phyloP scores from a whole-genome alignment of 2,888 invertebrate species.

The Xestia ashworthii region DNA sequence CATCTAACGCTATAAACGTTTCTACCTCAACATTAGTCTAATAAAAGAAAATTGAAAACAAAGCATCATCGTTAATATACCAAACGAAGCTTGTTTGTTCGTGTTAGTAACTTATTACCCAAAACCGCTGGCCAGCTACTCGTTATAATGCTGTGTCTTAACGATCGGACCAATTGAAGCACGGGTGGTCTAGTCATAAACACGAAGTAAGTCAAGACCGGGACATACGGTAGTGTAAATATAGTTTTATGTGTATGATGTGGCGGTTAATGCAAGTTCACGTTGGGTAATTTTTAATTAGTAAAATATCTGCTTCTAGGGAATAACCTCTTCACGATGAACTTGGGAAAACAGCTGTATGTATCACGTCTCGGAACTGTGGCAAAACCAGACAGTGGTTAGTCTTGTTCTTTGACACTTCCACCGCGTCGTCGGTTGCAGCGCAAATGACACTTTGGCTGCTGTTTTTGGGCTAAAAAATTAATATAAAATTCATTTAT shows the following conservation, averaged over 20 bases:
- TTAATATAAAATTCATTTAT: too few species aligned
- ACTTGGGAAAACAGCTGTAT: neutral
- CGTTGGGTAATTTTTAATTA: constrained; percentile 36
- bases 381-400: neutral
- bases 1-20: neutral
- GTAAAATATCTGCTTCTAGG: neutral
- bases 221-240: constrained; percentile 72
- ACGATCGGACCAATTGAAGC: constrained; percentile 80
- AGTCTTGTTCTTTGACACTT: too few species aligned
- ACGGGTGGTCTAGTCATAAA: constrained; percentile 83
- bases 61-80: constrained; percentile 54
- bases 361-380: neutral
- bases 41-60: constrained; percentile 61
- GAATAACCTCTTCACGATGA: neutral
- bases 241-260: constrained; percentile 73
- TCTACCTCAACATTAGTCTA: neutral
- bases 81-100: constrained; percentile 48
- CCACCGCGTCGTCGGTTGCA: too few species aligned
- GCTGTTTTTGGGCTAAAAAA: too few species aligned
- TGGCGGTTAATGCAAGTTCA: constrained; percentile 52
- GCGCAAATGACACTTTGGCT: too few species aligned
- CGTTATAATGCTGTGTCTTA: constrained; percentile 71
- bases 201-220: constrained; percentile 72
- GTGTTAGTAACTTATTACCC: constrained; percentile 69
- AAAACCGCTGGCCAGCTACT: constrained; percentile 67